Percentiles rank a stretch among this genome's conserved stretches.
Conservation (phyloP, 2,113 vertebrate species). For the Protobothrops flavoviridis region DNA sequence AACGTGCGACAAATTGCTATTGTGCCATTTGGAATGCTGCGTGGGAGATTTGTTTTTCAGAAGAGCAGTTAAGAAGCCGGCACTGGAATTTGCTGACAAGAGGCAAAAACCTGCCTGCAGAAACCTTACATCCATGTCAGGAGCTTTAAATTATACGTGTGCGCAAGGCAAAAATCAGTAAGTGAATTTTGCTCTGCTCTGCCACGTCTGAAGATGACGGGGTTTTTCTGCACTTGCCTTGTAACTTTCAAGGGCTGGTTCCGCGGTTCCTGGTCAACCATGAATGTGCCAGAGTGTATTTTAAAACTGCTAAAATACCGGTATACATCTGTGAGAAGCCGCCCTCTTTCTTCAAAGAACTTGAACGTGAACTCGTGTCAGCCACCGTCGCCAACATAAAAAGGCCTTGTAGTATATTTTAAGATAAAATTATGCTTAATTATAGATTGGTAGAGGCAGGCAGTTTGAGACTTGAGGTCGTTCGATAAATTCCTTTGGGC, state of each 20-base stretch:
- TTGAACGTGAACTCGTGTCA: constrained; percentile 18
- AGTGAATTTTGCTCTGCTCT: neutral
- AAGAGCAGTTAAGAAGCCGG: neutral
- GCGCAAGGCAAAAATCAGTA: neutral
- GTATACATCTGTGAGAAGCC: neutral
- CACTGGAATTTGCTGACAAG: neutral
- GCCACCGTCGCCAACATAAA: neutral
- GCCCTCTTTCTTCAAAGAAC: neutral
- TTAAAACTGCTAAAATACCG: neutral
- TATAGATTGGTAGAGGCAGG: neutral
- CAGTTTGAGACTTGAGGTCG: neutral
- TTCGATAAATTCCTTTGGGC: constrained; percentile 3
- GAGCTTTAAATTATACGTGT: neutral
- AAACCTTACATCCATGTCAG: neutral
- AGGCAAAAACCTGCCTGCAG: no score
- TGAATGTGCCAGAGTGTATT: neutral
- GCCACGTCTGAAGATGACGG: neutral
- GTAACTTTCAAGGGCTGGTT: neutral
- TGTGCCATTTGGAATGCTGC: neutral
- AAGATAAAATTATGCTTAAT: constrained; percentile 23
- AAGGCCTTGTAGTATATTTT: constrained; percentile 7
- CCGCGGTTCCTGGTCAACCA: neutral
- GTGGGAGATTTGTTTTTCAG: neutral
- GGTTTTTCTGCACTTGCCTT: neutral
- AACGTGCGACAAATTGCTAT: neutral